A percentile compares a stretch with the other conserved stretches of the same genome.
Evolutionary conservation across 2,888 invertebrate species (phyloP).

Genomic region (Parapristionchus giblindavisi): DNA sequence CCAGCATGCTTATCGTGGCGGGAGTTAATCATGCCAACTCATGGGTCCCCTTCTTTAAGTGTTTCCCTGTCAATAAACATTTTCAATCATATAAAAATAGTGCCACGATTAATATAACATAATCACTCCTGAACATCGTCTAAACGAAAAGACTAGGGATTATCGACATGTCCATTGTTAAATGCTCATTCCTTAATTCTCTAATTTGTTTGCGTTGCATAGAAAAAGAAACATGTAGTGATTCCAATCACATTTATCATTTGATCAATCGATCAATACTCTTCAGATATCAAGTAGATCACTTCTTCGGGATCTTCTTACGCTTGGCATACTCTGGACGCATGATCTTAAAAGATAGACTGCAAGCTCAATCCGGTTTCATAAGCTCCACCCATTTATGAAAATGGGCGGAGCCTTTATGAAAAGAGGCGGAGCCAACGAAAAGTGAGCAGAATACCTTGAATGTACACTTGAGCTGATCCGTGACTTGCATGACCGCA

Average conservation of each 20-base stretch:
- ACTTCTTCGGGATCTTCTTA: constrained; percentile 31
- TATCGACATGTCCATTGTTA: too few species aligned
- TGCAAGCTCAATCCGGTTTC: too few species aligned
- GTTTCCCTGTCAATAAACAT: too few species aligned
- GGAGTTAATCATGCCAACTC: too few species aligned
- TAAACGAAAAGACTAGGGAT: too few species aligned
- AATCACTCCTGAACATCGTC: too few species aligned
- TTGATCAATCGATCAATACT: constrained; percentile 8
- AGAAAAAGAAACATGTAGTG: not conserved
- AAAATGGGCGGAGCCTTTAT: not conserved
- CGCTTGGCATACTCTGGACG: constrained; percentile 25
- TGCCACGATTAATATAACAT: too few species aligned
- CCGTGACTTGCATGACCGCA: constrained; percentile 21
- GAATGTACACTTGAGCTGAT: constrained; percentile 31
- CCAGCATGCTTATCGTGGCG: too few species aligned
- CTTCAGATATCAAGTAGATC: constrained; percentile 14
- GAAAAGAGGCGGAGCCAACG: not conserved
- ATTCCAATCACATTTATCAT: constrained; percentile 31
- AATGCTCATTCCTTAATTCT: too few species aligned
- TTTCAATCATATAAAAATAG: too few species aligned
- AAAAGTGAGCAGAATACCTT: not conserved
- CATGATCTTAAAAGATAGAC: constrained; percentile 13
- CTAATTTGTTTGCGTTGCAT: too few species aligned
- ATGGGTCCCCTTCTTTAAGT: too few species aligned
- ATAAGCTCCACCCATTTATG: not conserved